Conservation (phyloP, 2,888 invertebrate species). For the Cheiracanthium punctorium region DNA sequence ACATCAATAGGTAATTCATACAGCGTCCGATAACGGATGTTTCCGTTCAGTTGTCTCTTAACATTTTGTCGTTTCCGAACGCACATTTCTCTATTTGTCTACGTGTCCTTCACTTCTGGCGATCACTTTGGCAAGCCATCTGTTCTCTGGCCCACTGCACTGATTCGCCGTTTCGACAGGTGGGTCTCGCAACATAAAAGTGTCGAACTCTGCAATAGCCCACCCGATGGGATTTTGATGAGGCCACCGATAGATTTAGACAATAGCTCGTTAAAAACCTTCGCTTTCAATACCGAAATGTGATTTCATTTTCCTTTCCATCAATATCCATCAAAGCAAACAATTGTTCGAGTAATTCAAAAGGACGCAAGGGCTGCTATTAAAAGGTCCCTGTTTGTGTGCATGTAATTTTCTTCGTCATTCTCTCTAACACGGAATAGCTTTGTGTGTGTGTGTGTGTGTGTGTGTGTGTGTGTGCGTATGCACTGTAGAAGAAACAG, state of each 20-base stretch:
- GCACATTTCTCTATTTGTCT: not conserved
- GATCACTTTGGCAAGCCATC: not conserved
- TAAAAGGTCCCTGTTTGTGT: not conserved
- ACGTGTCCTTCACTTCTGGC: not conserved
- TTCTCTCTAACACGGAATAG: no score
- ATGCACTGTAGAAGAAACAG: no score
- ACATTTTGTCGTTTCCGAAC: not conserved
- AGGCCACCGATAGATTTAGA: conserved; percentile 34
- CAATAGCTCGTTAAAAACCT: conserved; percentile 53
- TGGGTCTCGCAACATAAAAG: not conserved
- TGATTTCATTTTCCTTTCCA: not conserved
- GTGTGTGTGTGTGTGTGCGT: no score
- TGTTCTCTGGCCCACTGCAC: not conserved
- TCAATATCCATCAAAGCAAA: not conserved
- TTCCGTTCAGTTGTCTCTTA: not conserved
- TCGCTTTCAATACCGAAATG: not conserved
- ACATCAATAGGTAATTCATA: no score
- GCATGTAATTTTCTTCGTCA: no score
- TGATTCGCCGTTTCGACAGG: not conserved
- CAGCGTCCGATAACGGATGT: not conserved
- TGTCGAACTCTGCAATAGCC: not conserved
- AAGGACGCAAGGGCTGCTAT: not conserved
- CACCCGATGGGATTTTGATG: conserved; percentile 60
- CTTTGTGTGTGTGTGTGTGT: no score
- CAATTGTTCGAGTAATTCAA: not conserved